A percentile compares a stretch with the other conserved stretches of the same genome.
These are phyloP conservation scores for Dimorphilus gyrociliatus DNA, from an alignment of 2,888 invertebrate species.

Conservation along the genomic window DNA sequence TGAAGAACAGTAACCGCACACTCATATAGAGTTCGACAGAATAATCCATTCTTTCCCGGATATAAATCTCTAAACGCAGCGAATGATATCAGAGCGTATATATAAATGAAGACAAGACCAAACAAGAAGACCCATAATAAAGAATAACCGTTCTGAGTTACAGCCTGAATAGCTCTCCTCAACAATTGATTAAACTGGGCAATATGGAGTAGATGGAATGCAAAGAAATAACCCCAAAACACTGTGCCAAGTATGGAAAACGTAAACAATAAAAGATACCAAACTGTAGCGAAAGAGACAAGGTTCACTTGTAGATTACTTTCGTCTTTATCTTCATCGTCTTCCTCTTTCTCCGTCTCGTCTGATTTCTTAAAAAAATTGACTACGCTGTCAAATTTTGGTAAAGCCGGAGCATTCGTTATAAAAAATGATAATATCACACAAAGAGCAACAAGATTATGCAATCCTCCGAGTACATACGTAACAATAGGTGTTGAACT, in stretches of 20 bases:
- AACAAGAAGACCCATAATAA: constrained; percentile 26
- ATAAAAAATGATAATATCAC: constrained; percentile 27
- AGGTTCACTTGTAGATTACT: constrained; percentile 25
- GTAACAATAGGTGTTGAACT: constrained; percentile 10
- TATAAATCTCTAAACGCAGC: constrained; percentile 20
- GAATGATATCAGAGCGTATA: constrained; percentile 26
- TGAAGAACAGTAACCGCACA: constrained; percentile 28
- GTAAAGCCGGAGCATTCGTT: constrained; percentile 27
- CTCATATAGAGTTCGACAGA: constrained; percentile 24
- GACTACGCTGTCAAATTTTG: constrained; percentile 12
- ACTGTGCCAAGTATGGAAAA: constrained; percentile 27
- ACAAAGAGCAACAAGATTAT: constrained; percentile 23
- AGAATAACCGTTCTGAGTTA: constrained; percentile 33
- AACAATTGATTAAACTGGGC: constrained; percentile 31
- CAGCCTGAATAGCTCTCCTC: constrained; percentile 30
- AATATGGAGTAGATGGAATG: constrained; percentile 33
- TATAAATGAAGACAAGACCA: constrained; percentile 24
- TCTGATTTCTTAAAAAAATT: constrained; percentile 3
- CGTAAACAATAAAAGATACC: constrained; percentile 24
- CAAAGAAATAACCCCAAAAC: constrained; percentile 32
- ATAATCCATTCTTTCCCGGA: constrained; percentile 12
- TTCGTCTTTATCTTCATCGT: constrained; percentile 13
- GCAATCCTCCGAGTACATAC: constrained; percentile 21
- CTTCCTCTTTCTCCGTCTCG: constrained; percentile 9
- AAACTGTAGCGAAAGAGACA: constrained; percentile 26